Conservation (phyloP, 2,888 invertebrate species). For the Chrysolina oricalcia region DNA sequence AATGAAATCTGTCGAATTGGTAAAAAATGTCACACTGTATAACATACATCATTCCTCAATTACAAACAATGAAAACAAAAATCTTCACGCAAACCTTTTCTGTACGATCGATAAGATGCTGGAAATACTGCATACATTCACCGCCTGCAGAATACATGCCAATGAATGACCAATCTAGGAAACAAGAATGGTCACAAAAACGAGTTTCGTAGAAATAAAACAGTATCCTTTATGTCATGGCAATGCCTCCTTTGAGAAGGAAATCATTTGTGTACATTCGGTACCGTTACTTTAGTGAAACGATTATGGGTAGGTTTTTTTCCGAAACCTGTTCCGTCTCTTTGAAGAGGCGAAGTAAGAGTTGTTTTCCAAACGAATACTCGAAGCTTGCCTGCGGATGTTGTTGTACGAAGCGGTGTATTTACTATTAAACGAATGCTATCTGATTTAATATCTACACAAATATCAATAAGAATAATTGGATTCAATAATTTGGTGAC, state of each 20-base stretch:
- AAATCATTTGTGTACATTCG: conserved; percentile 47
- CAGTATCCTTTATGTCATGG: conserved; percentile 27
- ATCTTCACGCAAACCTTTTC: neutral
- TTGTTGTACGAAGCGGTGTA: neutral
- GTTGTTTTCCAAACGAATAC: conserved; percentile 23
- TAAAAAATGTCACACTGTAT: no score
- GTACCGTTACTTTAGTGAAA: conserved; percentile 54
- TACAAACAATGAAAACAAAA: neutral
- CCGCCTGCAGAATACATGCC: neutral
- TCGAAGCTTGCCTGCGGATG: conserved; percentile 2
- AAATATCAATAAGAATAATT: neutral
- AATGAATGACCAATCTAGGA: conserved; percentile 52
- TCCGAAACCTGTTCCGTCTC: conserved; percentile 37
- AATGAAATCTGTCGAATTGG: no score
- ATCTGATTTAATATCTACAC: neutral
- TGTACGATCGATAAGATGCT: neutral
- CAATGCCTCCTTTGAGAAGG: conserved; percentile 43
- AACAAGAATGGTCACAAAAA: conserved; percentile 46
- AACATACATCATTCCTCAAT: neutral
- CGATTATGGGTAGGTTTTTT: conserved; percentile 37
- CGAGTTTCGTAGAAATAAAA: conserved; percentile 42
- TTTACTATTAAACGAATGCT: neutral
- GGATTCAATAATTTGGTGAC: neutral
- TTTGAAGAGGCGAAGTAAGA: conserved; percentile 28
- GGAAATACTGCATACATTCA: neutral